These are phyloP conservation scores for Caracal caracal DNA, from an alignment of 2,113 vertebrate species.

Conservation along the genomic window DNA sequence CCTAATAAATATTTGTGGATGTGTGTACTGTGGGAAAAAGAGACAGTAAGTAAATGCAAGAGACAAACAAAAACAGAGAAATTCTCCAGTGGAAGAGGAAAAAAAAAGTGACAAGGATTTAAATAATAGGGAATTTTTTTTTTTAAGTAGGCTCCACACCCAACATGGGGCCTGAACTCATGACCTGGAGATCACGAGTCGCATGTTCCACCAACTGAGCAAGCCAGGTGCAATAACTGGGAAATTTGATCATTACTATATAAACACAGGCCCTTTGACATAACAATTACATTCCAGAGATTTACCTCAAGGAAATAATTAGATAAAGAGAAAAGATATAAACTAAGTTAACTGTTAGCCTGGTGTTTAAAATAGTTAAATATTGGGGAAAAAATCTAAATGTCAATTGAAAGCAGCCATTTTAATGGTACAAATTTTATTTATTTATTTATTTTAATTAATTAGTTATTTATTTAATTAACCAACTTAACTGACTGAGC, in stretches of 20 bases:
- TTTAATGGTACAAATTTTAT: not conserved
- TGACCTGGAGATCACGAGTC: not conserved
- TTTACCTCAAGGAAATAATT: not conserved
- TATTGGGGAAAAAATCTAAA: not conserved
- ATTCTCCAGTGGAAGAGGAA: not conserved
- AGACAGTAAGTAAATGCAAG: not conserved
- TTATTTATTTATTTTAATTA: too few relatives aligned
- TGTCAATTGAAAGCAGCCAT: not conserved
- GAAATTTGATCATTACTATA: not conserved
- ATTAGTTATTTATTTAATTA: too few relatives aligned
- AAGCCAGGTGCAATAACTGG: not conserved
- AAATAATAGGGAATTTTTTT: not conserved
- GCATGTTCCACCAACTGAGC: not conserved
- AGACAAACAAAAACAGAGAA: not conserved
- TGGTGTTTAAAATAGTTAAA: conserved; percentile 15
- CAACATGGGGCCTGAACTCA: not conserved
- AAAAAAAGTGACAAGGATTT: conserved; percentile 18
- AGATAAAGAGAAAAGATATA: not conserved
- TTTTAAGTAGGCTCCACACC: not conserved
- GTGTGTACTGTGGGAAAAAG: not conserved
- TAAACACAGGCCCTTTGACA: not conserved
- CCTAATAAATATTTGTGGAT: not conserved
- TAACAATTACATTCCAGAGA: conserved; percentile 9
- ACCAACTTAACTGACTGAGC: too few relatives aligned
- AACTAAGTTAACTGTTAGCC: not conserved